Evolutionary conservation across 2,888 invertebrate species (phyloP), one percentile per base, ranked within the genome.

Genomic region (Troides oblongomaculatus): DNA sequence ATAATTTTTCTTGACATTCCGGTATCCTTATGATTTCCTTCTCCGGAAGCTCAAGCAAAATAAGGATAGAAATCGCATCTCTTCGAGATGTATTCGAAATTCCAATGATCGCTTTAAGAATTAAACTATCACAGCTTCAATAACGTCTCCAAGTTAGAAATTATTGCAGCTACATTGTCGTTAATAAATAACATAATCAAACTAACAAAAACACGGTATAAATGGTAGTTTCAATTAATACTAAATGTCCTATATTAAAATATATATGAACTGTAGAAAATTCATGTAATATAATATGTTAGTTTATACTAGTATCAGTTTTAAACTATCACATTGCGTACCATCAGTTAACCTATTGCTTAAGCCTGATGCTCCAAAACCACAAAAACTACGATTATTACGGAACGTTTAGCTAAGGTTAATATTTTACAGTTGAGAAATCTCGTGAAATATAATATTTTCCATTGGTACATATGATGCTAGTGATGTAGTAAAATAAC

Each of bases 381-480:
- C 64, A 65, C 69, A 62, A 69, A 65, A 62, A 65, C 21, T 58
- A 21, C 56, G 65, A 57, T 25, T 58, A 65, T 69, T 69, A 62
- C 46, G 62, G 57, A 69, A 69, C 30, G 21, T 57, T 61, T 23
- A 30, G 18, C 50, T 18, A 18, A 17, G 18, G 17, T 50, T 30
- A 64, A 69, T 69, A 46, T 69, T 69, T 21, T 57, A 62, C 62
- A 36, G 43, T 69, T 69, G 61, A 50, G 50, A 39, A 53, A 56
- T 66, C 53, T 56, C 50, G 50, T 60, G 50, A 68, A 60, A 63
- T 68, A 64, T 68, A 60, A 63, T 68, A 64, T 68, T 18, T 18
- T 21, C 53, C 25, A 2, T 50, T 36, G 59, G 17, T 30, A 53
- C 50, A 63, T 50, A 36, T 59, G 46, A 46, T 46, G 46, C 62